Base-by-base conservation (phyloP, 1,140 invertebrate genomes). In the Dinoponera quadriceps region DNA sequence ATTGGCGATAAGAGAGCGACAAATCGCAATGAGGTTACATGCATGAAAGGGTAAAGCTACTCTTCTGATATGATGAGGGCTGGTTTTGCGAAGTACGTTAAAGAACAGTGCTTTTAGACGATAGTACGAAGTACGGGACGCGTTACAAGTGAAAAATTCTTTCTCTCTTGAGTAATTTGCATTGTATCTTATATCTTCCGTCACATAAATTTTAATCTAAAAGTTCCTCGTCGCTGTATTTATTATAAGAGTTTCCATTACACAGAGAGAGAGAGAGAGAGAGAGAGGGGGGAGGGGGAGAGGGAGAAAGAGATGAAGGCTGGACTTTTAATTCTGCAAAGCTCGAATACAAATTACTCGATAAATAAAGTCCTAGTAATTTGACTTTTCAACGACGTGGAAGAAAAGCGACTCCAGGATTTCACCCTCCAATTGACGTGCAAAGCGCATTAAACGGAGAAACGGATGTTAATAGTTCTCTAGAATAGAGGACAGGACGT, bases 361-460 rank as follows among this genome's bases (percentile, higher is more conserved):
- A 80, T 69, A 80, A 78, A 78, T 78, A 68, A 80, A 25, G 20
- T 80, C 25, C 66, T 80, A 20, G 14, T 59, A 48, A 38, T 71
- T 44, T 29, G 18, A 57, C 75, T 29, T 44, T 11, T 80, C 65
- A 80, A 57, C 38, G 38, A 80, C 65, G 75, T 11, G 20, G 51
- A 59, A 33, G 75, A 59, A 69, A 71, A 48, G 66, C 65, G 66
- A 69, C 71, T 69, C 22, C 75, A 55, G 63, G 65, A 78, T 78
- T 80, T 69, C 51, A 80, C 75, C 75, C 75, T 80, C 14, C 33
- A 80, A 57, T 80, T 80, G 65, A 80, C 65, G 11, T 29, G 18
- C 54, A 71, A 80, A 80, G 66, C 22, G 66, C 22, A n/a, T 44
- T 80, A 80, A 80, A n/a, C n/a, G 51, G 75, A 80, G 75, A 80